Percentiles rank a stretch among this genome's conserved stretches.
Conservation (phyloP, 37 sponge, comb jelly and placozoan genomes). For the Cladorhizidae sp. region DNA sequence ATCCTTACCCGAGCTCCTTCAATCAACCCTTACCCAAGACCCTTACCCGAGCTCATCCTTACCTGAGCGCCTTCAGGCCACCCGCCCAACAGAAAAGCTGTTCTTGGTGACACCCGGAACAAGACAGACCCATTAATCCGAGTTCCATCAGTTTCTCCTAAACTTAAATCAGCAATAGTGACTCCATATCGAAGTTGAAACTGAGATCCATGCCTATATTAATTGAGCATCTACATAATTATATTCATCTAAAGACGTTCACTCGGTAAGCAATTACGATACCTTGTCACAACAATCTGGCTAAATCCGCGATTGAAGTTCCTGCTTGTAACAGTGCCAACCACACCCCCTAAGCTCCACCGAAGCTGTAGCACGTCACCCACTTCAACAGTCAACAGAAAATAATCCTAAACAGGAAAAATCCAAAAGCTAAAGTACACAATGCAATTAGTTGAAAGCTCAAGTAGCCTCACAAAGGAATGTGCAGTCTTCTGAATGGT, state of each 20-base stretch:
- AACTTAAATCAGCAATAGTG: background rate
- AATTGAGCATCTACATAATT: too few relatives aligned
- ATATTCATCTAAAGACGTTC: too few relatives aligned
- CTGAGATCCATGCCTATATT: conserved; percentile 41
- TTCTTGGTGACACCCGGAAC: conserved; percentile 14
- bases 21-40: too few relatives aligned
- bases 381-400: conserved; percentile 6
- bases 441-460: too few relatives aligned
- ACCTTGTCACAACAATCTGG: conserved; percentile 18
- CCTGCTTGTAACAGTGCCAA: background rate
- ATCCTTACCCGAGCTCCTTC: too few relatives aligned
- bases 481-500: too few relatives aligned
- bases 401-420: conserved; percentile 41
- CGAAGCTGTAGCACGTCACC: background rate
- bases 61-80: conserved; percentile 40
- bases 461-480: too few relatives aligned
- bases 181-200: conserved; percentile 26
- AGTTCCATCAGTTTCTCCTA: background rate
- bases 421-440: too few relatives aligned
- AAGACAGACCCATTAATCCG: conserved; percentile 18
- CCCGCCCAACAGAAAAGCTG: conserved; percentile 42
- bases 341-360: conserved; percentile 17
- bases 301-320: background rate
- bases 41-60: too few relatives aligned
- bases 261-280: too few relatives aligned